These are phyloP conservation scores for Hydrophis major DNA, from an alignment of 2,797 vertebrate genomes.

Conservation along the genomic window DNA sequence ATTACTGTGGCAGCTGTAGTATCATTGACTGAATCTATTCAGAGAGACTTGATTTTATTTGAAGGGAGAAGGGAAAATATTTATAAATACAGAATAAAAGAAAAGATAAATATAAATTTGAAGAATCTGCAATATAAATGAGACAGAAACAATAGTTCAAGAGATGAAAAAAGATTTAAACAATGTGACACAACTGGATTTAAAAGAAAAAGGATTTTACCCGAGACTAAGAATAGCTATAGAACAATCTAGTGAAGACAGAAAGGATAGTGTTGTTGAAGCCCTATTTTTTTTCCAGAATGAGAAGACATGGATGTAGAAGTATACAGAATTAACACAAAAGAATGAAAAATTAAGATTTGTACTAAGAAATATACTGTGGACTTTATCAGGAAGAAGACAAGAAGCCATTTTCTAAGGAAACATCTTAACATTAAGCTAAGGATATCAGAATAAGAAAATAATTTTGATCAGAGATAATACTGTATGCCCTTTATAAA, in stretches of 20 bases:
- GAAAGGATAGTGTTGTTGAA: background rate
- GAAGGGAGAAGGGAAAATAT: background rate
- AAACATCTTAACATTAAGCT: background rate
- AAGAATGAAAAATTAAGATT: background rate
- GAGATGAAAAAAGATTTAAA: background rate
- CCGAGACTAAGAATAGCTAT: background rate
- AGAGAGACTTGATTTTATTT: background rate
- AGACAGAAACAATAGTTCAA: background rate
- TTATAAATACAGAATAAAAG: background rate
- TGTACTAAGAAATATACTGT: background rate
- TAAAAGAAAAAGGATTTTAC: background rate
- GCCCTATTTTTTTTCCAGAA: background rate
- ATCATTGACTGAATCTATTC: background rate
- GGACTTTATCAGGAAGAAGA: background rate
- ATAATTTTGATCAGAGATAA: background rate
- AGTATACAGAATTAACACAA: background rate
- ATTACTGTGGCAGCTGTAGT: background rate
- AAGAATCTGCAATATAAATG: background rate
- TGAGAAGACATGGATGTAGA: background rate
- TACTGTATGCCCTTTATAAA: background rate
- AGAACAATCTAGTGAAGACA: background rate
- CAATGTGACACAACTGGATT: background rate
- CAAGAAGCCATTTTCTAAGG: background rate
- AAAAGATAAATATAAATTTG: background rate
- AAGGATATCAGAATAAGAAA: background rate